Evolutionary conservation across 2,888 invertebrate species (phyloP), one percentile per base, ranked within the genome.

Genomic region (Apeira syringaria): DNA sequence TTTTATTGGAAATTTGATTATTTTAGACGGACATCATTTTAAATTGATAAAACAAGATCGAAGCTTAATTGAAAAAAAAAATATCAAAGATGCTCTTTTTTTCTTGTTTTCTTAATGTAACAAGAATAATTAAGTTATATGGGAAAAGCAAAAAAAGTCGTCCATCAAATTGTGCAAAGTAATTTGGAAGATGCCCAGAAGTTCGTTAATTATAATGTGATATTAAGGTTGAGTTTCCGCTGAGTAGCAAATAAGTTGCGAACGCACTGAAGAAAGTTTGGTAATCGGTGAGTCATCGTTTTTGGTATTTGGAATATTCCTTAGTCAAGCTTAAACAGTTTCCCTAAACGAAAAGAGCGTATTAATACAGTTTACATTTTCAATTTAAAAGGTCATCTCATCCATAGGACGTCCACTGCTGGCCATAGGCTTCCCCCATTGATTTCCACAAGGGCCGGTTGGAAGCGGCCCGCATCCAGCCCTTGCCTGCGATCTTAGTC

Each of bases 1-100:
- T 53, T 53, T 37, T 41, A 47, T 45, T 43, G 48, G 26, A 40
- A 47, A 53, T 42, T 46, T 47, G 36, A 47, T 45, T 39, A 50
- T 42, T 47, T 47, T 31, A 20, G 4, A 26, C n/a, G 20, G 26
- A 35, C 36, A 44, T 33, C 7, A 41, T 39, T 49, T 35, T 41
- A 22, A 47, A 46, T 46, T 38, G 15, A 33, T 32, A 29, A 40
- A 44, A 12, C 40, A 11, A 25, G 37, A 35, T 43, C 22, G 9
- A 31, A 24, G 28, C 27, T 13, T 17, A 20, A 20, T 20, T 20
- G 7, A 20, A 5, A 20, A 7, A 20, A 20, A 15, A 3, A 15
- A 15, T 2, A 15, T 15, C 15, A 15, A 15, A 15, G 15, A 15
- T 15, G 15, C 15, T 15, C 4, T 15, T 3, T 15, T 15, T n/a